A percentile compares a stretch with the other conserved stretches of the same genome.
These are phyloP conservation scores for Phortica okadai DNA, from an alignment of 2,888 invertebrate species.

Conservation along the genomic window DNA sequence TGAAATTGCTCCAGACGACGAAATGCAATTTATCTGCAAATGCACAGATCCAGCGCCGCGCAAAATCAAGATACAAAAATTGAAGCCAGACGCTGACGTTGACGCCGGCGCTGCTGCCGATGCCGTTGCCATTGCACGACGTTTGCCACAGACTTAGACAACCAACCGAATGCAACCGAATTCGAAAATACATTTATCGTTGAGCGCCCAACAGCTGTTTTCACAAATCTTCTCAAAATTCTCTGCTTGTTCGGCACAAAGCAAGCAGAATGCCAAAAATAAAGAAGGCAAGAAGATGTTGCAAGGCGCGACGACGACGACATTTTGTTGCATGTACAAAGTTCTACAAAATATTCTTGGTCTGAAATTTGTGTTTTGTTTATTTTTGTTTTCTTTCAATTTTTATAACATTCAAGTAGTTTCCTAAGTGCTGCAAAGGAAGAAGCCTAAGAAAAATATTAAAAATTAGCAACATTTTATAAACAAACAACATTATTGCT, in stretches of 20 bases:
- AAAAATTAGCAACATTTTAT: no score
- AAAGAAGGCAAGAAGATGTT: not conserved
- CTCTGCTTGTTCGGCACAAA: not conserved
- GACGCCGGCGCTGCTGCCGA: no score
- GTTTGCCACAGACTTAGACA: no score
- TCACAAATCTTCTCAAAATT: constrained; percentile 21
- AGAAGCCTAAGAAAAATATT: no score
- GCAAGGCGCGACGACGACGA: not conserved
- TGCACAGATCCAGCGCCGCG: not conserved
- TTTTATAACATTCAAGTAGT: no score
- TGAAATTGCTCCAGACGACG: constrained; percentile 16
- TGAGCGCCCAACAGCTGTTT: constrained; percentile 30
- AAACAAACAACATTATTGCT: constrained; percentile 2
- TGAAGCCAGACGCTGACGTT: no score
- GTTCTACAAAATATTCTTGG: no score
- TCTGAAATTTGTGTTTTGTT: not conserved
- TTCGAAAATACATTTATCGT: constrained; percentile 24
- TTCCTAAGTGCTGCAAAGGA: no score
- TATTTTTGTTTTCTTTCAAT: not conserved
- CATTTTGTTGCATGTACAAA: no score
- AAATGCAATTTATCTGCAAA: constrained; percentile 22
- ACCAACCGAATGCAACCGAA: no score
- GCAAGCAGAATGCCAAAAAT: not conserved
- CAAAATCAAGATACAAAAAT: no score
- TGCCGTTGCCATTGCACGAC: no score